Evolutionary conservation across 2,888 invertebrate species (phyloP).

Genomic region (Andrena flavipes): DNA sequence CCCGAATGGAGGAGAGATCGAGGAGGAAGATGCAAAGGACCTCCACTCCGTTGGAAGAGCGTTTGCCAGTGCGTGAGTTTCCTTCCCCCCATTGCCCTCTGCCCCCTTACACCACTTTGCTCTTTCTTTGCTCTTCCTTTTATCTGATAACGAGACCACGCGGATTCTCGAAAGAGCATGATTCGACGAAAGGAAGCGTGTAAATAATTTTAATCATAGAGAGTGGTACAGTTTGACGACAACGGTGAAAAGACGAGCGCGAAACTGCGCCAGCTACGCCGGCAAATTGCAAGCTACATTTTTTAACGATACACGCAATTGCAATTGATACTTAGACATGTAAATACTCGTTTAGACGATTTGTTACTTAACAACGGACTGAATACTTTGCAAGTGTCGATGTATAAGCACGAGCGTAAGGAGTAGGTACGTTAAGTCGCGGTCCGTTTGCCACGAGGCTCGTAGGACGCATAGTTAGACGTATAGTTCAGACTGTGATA

Average conservation of each 20-base stretch:
- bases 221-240: constrained; percentile 20
- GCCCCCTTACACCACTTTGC: neutral
- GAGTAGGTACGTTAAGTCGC: constrained; percentile 52
- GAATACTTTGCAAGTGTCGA: constrained; percentile 62
- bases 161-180: constrained; percentile 29
- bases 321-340: constrained; percentile 13
- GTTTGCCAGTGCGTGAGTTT: neutral
- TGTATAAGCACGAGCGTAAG: constrained; percentile 23
- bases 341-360: constrained; percentile 31
- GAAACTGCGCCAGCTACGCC: constrained; percentile 17
- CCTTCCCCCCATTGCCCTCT: neutral
- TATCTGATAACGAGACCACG: neutral
- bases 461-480: constrained; percentile 68
- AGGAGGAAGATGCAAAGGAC: constrained; percentile 17
- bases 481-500: constrained; percentile 84
- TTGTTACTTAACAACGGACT: constrained; percentile 44
- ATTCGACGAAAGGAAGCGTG: constrained; percentile 17
- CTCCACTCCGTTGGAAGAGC: neutral
- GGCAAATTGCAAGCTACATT: constrained; percentile 30
- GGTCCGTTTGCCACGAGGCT: constrained; percentile 40
- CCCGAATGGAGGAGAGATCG: constrained; percentile 42
- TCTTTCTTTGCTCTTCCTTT: neutral
- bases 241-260: neutral
- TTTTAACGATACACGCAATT: constrained; percentile 30
- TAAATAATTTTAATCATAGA: constrained; percentile 21